phyloP scores from a whole-genome alignment of 2,113 vertebrate genomes.

The Tragelaphus strepsiceros region DNA sequence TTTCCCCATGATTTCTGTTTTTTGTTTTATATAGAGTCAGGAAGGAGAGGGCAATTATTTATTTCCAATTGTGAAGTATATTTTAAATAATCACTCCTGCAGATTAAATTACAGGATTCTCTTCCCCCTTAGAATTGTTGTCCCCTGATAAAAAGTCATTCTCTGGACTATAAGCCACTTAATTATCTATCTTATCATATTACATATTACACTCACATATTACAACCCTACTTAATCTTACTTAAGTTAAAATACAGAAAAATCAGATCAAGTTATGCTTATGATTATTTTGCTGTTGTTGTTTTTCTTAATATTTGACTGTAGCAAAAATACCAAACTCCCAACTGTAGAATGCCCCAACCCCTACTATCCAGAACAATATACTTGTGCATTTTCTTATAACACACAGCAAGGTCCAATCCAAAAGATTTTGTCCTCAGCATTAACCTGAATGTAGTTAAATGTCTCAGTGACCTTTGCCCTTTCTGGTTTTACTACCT shows the following conservation, averaged over 20 bases:
- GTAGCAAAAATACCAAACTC: background rate
- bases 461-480: background rate
- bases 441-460: background rate
- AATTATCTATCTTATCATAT: background rate
- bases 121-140: background rate
- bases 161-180: background rate
- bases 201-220: background rate
- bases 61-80: background rate
- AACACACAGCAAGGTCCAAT: background rate
- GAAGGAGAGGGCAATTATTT: background rate
- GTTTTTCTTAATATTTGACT: background rate
- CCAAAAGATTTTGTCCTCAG: background rate
- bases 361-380: background rate
- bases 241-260: background rate
- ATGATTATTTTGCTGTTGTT: background rate
- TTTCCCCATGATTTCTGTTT: background rate
- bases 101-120: background rate
- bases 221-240: background rate
- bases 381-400: background rate
- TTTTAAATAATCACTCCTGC: background rate
- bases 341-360: background rate
- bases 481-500: background rate
- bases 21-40: background rate
- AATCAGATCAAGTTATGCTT: background rate
- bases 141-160: background rate